Base-by-base conservation (phyloP, 1,140 invertebrate genomes). In the Grapholita molesta region DNA sequence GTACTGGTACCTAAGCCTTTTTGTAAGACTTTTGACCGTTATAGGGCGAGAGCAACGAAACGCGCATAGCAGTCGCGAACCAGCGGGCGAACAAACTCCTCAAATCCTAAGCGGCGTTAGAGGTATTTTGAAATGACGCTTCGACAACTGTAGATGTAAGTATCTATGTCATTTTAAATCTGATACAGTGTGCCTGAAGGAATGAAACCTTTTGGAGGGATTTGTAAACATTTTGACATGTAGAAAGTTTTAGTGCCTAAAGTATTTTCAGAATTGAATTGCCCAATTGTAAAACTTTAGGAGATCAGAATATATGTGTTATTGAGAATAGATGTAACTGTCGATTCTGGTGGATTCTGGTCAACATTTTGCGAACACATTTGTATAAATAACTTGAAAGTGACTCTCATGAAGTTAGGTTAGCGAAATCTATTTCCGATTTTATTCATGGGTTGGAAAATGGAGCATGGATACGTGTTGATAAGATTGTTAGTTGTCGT, bases 11-110 rank as follows among this genome's bases (percentile, higher is more conserved):
- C n/a, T 18, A 18, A 21, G 25, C 55, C n/a, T 61, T 15, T 61
- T 28, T 61, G 55, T 61, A 61, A 61, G 24, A 61, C 55, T 30
- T 65, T n/a, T 55, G 25, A 57, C 81, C 80, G 68, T 85, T 85
- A 69, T 94, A 96, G 95, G 95, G 95, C 79, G 95, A 95, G 78
- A 96, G 95, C 91, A 96, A 96, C 93, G 95, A 96, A 92, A 95
- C 95, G 70, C 95, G 96, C 92, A 96, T 96, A 92, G 95, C 95
- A 70, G 95, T 96, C 84, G 96, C 96, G 74, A 96, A 96, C 92
- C 95, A 96, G 86, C 94, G 95, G 79, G 95, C 96, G 84, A 95
- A 95, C 89, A 95, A 96, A 86, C 94, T 96, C 78, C 94, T 96
- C 89, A 96, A 96, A 86, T 94, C 93, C 78, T 94, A 94, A 94